Percentiles rank a stretch among this genome's conserved stretches.
Conservation (phyloP, 1,140 invertebrate genomes). For the Meteorus sp. region DNA sequence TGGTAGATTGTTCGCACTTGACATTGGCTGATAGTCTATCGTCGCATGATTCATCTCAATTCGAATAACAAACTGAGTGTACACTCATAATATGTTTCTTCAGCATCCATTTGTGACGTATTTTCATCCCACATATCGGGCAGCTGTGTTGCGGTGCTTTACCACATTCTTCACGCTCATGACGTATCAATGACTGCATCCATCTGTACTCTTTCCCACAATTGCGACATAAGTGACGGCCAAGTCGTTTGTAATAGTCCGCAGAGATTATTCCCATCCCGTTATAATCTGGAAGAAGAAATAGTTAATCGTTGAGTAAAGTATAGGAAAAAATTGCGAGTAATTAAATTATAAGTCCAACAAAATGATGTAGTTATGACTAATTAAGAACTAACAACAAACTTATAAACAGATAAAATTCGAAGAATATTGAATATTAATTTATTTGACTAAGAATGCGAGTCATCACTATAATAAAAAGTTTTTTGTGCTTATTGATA, state of each 20-base stretch:
- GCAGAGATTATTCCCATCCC: no score
- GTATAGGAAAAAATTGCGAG: no score
- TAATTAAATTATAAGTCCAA: no score
- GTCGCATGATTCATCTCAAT: conserved; percentile 29
- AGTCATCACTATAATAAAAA: no score
- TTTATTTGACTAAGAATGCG: no score
- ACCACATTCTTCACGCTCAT: conserved; percentile 59
- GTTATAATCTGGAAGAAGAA: conserved; percentile 14
- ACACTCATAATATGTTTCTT: conserved; percentile 49
- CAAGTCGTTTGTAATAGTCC: conserved; percentile 21
- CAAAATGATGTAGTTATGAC: no score
- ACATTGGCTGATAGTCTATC: no score
- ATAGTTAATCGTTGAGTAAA: background rate
- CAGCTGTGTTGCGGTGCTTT: conserved; percentile 52
- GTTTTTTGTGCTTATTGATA: no score
- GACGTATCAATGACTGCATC: conserved; percentile 57
- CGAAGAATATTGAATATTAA: no score
- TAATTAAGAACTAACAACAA: no score
- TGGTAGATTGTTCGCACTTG: no score
- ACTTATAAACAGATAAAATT: no score
- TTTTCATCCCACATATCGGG: conserved; percentile 43
- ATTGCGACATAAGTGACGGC: conserved; percentile 34
- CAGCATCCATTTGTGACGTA: conserved; percentile 53
- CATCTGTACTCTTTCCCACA: conserved; percentile 61
- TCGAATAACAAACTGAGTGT: conserved; percentile 34